Conservation (phyloP, 1,140 invertebrate genomes). For the Aphaenogaster rudis region DNA sequence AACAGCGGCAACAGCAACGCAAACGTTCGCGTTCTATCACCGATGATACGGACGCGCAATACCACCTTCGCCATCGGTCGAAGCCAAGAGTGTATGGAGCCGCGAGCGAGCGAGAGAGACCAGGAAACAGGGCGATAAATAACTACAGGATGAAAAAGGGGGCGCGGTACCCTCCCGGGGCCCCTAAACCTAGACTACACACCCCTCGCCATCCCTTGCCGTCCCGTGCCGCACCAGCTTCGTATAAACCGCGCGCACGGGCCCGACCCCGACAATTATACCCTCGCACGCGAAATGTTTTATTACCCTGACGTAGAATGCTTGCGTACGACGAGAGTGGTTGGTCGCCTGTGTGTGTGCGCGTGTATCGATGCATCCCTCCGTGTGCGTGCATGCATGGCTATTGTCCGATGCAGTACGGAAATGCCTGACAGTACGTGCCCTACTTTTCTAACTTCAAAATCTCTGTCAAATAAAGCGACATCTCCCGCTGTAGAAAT, state of each 20-base stretch:
- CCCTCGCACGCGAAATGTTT: conserved; percentile 85
- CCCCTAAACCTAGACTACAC: conserved; percentile 84
- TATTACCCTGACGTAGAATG: conserved; percentile 80
- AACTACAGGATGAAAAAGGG: conserved; percentile 86
- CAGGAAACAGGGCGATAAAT: conserved; percentile 83
- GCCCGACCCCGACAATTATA: conserved; percentile 85
- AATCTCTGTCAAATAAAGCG: conserved; percentile 33
- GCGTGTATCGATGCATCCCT: conserved; percentile 36
- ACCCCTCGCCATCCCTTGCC: conserved; percentile 74
- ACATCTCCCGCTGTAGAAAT: not conserved
- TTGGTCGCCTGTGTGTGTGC: not conserved
- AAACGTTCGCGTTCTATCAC: conserved; percentile 74
- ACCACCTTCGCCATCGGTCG: conserved; percentile 76
- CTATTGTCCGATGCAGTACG: not conserved
- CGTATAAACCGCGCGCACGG: conserved; percentile 78
- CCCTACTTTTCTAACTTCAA: conserved; percentile 48
- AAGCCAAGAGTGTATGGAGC: conserved; percentile 65
- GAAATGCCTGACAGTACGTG: conserved; percentile 30
- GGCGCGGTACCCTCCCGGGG: conserved; percentile 84
- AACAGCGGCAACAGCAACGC: conserved; percentile 46
- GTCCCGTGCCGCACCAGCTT: conserved; percentile 66
- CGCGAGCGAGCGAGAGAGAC: conserved; percentile 67
- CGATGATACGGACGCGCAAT: conserved; percentile 65
- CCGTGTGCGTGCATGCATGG: conserved; percentile 27
- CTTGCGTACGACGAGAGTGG: conserved; percentile 64